A percentile compares a stretch with the other conserved stretches of the same genome.
Conservation (phyloP, 2,113 vertebrate genomes). For the Monarcha castaneiventris region DNA sequence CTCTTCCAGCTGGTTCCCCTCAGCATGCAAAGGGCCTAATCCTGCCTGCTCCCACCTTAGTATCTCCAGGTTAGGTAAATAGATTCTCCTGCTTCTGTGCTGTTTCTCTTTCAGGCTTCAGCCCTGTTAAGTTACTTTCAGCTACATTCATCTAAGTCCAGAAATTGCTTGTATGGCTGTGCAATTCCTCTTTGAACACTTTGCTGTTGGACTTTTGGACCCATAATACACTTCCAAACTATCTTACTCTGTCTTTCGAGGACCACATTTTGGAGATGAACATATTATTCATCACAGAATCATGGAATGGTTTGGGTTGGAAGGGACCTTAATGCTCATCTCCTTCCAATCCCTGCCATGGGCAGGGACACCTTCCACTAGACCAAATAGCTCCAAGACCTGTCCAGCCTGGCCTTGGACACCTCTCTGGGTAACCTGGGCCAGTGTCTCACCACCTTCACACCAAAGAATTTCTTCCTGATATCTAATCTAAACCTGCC, state of each 20-base stretch:
- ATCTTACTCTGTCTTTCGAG: not conserved
- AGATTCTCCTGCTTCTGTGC: not conserved
- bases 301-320: not conserved
- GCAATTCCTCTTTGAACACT: not conserved
- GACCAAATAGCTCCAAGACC: not conserved
- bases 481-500: not conserved
- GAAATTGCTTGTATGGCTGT: not conserved
- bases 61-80: not conserved
- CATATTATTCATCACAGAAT: fast-evolving
- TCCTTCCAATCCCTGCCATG: not conserved
- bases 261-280: not conserved
- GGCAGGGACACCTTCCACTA: not conserved
- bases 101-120: not conserved
- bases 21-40: not conserved
- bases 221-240: not conserved
- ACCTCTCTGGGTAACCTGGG: not conserved
- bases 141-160: fast-evolving
- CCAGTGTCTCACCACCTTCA: not conserved
- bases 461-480: not conserved
- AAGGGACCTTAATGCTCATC: not conserved
- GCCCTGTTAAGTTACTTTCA: not conserved
- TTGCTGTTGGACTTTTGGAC: not conserved
- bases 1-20: not conserved
- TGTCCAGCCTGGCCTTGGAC: fast-evolving
- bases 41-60: not conserved